phyloP scores from a whole-genome alignment of 2,797 vertebrate species.

The Merluccius polli region DNA sequence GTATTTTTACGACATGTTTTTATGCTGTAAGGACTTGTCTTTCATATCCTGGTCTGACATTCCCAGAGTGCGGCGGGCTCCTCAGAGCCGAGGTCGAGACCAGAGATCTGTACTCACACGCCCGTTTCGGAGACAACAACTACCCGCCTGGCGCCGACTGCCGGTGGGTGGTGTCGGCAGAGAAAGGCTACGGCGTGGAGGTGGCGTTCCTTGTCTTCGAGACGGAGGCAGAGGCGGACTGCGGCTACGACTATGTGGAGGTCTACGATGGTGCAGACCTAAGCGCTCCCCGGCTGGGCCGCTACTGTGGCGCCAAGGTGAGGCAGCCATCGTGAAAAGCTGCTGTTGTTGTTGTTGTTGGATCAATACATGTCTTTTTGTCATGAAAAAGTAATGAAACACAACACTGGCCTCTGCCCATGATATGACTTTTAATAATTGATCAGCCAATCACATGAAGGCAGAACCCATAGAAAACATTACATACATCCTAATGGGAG shows the following conservation, averaged over 20 bases:
- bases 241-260: slow-evolving; percentile 94
- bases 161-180: slow-evolving; percentile 90
- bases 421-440: no score
- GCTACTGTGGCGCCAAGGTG: slow-evolving; percentile 93
- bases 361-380: not conserved
- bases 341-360: not conserved
- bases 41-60: slow-evolving; percentile 63
- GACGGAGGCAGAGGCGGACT: slow-evolving; percentile 91
- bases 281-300: slow-evolving; percentile 86
- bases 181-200: slow-evolving; percentile 94
- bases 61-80: slow-evolving; percentile 89
- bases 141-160: slow-evolving; percentile 87
- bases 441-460: no score
- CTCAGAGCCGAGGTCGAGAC: slow-evolving; percentile 90
- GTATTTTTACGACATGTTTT: slow-evolving; percentile 52
- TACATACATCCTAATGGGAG: no score
- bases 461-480: no score
- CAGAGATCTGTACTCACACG: slow-evolving; percentile 94
- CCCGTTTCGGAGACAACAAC: slow-evolving; percentile 95
- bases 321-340: slow-evolving; percentile 31
- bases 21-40: slow-evolving; percentile 45
- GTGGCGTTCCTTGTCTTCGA: slow-evolving; percentile 95
- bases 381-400: not conserved
- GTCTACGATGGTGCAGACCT: slow-evolving; percentile 88
- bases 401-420: not conserved